phyloP scores from a whole-genome alignment of 2,888 invertebrate genomes.

The Rhopalosiphum nymphaeae region DNA sequence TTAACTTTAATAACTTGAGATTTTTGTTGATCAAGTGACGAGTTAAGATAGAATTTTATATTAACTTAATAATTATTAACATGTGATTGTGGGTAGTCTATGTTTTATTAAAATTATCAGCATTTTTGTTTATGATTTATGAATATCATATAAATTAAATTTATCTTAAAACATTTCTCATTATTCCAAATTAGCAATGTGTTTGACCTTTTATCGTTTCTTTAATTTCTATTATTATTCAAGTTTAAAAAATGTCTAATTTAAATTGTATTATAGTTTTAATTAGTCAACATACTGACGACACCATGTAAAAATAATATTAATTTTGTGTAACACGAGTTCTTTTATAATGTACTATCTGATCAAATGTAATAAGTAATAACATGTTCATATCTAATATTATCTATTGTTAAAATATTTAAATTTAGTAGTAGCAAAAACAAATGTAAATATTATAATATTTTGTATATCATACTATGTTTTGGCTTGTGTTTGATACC shows the following conservation, averaged over 20 bases:
- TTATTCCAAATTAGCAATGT: conserved; percentile 8
- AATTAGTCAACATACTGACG: background rate
- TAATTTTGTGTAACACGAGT: conserved; percentile 25
- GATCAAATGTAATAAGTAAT: conserved; percentile 14
- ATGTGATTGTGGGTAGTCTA: conserved; percentile 43
- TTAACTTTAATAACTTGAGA: conserved; percentile 39
- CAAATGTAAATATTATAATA: conserved; percentile 49
- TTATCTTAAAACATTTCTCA: background rate
- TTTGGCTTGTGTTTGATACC: conserved; percentile 23
- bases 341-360: conserved; percentile 36
- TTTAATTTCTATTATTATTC: background rate
- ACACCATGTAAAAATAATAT: conserved; percentile 15
- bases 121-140: background rate
- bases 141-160: background rate
- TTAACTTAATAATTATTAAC: conserved; percentile 6
- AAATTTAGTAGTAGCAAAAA: conserved; percentile 39
- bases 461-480: conserved; percentile 43
- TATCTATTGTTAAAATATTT: conserved; percentile 46
- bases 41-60: conserved; percentile 44
- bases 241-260: background rate
- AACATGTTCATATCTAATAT: conserved; percentile 56
- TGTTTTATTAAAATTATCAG: conserved; percentile 22
- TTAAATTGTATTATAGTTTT: background rate
- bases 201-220: background rate
- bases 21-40: conserved; percentile 22